Evolutionary conservation across 2,797 vertebrate species (phyloP).

Genomic region (Pipistrellus kuhlii): DNA sequence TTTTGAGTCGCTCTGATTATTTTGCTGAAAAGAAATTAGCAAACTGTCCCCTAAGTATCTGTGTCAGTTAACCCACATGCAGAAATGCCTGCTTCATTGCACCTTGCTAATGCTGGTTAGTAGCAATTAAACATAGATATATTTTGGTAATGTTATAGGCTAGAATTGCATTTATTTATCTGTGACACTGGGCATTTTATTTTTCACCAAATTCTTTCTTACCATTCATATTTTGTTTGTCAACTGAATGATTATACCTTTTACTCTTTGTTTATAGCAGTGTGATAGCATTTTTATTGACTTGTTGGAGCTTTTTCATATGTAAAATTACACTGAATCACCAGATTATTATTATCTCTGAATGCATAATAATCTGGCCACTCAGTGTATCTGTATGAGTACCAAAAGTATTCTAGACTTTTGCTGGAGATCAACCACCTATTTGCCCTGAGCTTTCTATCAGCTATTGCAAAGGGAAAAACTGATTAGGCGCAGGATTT

Average conservation of each 20-base stretch:
- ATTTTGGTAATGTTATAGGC: not conserved
- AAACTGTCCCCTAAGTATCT: not conserved
- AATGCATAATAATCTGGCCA: no score
- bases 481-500: no score
- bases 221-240: not conserved
- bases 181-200: not conserved
- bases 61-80: not conserved
- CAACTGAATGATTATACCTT: not conserved
- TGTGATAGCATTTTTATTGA: not conserved
- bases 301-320: not conserved
- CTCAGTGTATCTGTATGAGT: no score
- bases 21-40: not conserved
- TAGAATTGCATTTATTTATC: slow-evolving; percentile 22
- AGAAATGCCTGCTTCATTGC: not conserved
- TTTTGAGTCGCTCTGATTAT: slow-evolving; percentile 40
- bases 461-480: no score
- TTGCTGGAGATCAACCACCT: no score
- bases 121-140: not conserved
- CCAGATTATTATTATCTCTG: no score
- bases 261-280: not conserved
- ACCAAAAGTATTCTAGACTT: no score
- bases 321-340: not conserved
- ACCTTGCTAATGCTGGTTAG: not conserved
- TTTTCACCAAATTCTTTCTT: not conserved
- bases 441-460: no score